Percentiles rank a stretch among this genome's conserved stretches.
Conservation (phyloP, 2,113 vertebrate species). For the Campylorhamphus procurvoides region DNA sequence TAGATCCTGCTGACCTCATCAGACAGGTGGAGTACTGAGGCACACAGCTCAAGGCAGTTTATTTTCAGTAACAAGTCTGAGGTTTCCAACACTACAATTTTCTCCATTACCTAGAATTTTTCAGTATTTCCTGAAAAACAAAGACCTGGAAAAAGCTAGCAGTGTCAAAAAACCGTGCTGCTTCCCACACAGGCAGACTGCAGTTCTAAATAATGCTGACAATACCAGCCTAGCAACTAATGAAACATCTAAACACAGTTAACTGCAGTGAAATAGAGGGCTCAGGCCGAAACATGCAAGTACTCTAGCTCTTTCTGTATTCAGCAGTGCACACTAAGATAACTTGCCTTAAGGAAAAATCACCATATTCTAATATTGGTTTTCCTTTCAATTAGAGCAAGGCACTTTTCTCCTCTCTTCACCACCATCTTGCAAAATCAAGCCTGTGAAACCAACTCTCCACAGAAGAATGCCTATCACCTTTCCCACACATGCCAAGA, state of each 20-base stretch:
- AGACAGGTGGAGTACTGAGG: accelerated
- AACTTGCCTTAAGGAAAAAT: background rate
- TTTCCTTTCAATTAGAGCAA: background rate
- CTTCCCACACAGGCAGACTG: background rate
- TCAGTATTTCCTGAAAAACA: background rate
- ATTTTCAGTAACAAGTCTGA: accelerated
- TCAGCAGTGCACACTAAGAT: background rate
- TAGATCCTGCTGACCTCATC: background rate
- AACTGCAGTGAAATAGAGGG: background rate
- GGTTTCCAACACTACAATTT: background rate
- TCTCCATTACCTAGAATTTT: background rate
- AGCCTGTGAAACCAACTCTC: background rate
- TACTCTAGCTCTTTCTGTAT: background rate
- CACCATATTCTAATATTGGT: background rate
- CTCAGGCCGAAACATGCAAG: background rate
- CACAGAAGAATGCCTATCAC: background rate
- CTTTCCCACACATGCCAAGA: background rate
- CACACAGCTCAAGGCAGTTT: background rate
- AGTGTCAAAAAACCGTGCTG: background rate
- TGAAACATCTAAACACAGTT: background rate
- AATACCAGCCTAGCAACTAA: background rate
- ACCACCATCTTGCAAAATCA: background rate
- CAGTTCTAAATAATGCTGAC: background rate
- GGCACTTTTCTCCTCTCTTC: background rate
- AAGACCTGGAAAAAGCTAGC: background rate